A percentile compares a stretch with the other conserved stretches of the same genome.
These are phyloP conservation scores for Crenuchus spilurus DNA, from an alignment of 2,797 vertebrate species.

Conservation along the genomic window DNA sequence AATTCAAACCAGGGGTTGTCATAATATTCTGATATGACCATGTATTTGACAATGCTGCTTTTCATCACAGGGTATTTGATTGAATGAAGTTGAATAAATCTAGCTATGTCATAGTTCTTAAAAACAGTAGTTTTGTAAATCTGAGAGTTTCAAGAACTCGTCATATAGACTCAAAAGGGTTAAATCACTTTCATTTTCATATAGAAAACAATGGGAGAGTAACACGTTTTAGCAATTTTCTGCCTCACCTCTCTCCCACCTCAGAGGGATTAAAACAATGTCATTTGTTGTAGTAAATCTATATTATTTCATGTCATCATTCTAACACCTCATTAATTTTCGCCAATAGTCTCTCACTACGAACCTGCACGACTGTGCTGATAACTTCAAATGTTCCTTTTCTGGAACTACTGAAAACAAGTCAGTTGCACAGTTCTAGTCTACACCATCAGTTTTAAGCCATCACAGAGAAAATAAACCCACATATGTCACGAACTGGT, in stretches of 20 bases:
- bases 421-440: conserved; percentile 9
- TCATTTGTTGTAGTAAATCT: conserved; percentile 49
- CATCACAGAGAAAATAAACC: conserved; percentile 53
- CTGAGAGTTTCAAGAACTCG: not conserved
- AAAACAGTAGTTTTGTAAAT: not conserved
- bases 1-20: too few species aligned
- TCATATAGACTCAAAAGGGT: not conserved
- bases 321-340: conserved; percentile 48
- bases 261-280: conserved; percentile 46
- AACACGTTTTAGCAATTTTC: conserved; percentile 44
- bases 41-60: too few species aligned
- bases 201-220: conserved; percentile 38
- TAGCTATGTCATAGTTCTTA: too few species aligned
- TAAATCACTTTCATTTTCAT: conserved; percentile 38
- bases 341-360: conserved; percentile 36
- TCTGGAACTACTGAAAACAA: not conserved
- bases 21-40: too few species aligned
- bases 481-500: conserved; percentile 45
- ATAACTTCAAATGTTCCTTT: conserved; percentile 21
- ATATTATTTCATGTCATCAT: conserved; percentile 43
- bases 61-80: too few species aligned
- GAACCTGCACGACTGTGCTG: conserved; percentile 21
- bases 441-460: conserved; percentile 30
- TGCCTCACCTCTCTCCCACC: conserved; percentile 31
- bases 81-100: too few species aligned